Conservation (phyloP, 30 jellyfish, hydroid and myxozoan genomes). For the Catostylus mosaicus region DNA sequence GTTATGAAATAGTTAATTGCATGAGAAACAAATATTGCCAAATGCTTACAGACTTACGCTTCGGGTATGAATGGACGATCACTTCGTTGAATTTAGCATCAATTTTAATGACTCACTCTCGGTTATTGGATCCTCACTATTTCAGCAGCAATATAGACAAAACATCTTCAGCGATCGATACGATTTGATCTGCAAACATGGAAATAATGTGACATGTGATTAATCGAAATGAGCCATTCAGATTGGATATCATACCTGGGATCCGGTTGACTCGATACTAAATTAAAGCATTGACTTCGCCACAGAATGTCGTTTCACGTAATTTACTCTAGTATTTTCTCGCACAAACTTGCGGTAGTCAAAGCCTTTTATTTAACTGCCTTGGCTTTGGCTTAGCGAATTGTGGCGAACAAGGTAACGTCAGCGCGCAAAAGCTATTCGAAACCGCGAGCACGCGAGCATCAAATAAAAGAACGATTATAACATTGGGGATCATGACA, state of each 20-base stretch:
- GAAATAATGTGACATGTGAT: neutral
- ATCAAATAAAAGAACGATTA: neutral
- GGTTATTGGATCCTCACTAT: neutral
- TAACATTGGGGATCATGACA: neutral
- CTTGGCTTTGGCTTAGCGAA: neutral
- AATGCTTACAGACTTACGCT: constrained; percentile 15
- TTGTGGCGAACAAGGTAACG: too few relatives aligned
- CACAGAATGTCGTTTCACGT: neutral
- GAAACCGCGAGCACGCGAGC: neutral
- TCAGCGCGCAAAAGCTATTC: neutral
- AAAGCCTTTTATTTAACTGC: neutral
- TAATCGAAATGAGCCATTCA: neutral
- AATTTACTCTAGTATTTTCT: neutral
- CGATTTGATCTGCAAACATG: neutral
- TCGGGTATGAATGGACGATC: neutral
- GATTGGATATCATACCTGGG: constrained; percentile 1
- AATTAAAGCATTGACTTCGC: neutral
- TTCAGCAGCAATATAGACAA: neutral
- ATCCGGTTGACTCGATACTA: constrained; percentile 2
- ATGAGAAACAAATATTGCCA: too few relatives aligned
- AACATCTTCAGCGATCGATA: neutral
- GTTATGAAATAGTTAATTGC: too few relatives aligned
- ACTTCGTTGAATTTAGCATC: neutral
- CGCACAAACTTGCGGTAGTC: neutral
- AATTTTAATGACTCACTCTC: neutral